phyloP scores from a whole-genome alignment of 2,888 invertebrate species.

The Rosalia funebris region DNA sequence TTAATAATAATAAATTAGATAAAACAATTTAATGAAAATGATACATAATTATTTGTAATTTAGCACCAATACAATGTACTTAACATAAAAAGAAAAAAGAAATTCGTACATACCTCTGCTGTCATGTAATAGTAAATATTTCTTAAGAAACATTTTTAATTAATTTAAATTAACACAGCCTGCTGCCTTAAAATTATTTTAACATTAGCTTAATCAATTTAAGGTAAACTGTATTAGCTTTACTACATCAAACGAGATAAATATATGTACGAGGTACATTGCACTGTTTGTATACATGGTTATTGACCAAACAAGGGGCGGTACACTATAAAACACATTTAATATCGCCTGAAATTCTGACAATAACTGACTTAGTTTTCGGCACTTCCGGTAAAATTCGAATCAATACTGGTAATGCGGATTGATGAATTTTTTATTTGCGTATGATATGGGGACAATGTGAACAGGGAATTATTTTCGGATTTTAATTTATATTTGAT shows the following conservation, averaged over 20 bases:
- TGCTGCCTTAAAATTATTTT: conserved; percentile 3
- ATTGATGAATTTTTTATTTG: conserved; percentile 30
- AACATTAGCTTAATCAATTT: background rate
- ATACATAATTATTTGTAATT: background rate
- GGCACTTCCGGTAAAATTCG: conserved; percentile 3
- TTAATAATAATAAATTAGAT: conserved; percentile 2
- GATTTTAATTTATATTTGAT: no score
- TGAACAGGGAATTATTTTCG: no score
- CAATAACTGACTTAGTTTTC: conserved; percentile 1
- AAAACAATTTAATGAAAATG: conserved; percentile 1
- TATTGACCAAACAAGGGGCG: conserved; percentile 41
- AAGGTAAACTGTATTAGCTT: conserved; percentile 6
- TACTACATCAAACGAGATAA: conserved; percentile 7
- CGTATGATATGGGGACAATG: no score
- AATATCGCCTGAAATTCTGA: conserved; percentile 18
- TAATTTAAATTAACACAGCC: conserved; percentile 1
- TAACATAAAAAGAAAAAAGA: background rate
- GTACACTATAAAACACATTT: conserved; percentile 24
- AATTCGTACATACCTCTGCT: conserved; percentile 41
- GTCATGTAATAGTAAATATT: conserved; percentile 46
- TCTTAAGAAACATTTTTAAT: conserved; percentile 43
- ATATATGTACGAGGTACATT: conserved; percentile 7
- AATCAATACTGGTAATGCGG: conserved; percentile 29
- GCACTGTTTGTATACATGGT: conserved; percentile 18
- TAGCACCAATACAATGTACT: background rate